Evolutionary conservation across 1,140 invertebrate genomes (phyloP), one percentile per base, ranked within the genome.

Genomic region (Camponotus pennsylvanicus): DNA sequence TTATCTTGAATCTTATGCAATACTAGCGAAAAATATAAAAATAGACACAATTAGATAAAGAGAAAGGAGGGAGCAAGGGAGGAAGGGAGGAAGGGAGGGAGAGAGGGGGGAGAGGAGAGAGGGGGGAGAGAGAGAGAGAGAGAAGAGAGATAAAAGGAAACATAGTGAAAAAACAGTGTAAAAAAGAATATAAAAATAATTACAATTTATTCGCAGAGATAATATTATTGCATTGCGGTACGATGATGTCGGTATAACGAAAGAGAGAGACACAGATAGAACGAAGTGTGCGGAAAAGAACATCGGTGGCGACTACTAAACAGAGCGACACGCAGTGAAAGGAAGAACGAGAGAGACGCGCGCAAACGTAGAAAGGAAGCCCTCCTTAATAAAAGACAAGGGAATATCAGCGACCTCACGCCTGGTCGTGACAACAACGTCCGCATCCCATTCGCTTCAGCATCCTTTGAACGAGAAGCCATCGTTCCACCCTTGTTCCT

Each of bases 381-480:
- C 76, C 75, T 79, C 64, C 75, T 79, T 86, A 85, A 85, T 64
- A 76, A 83, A 85, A 89, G 84, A 90, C 85, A 89, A 87, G 86
- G 70, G 86, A 82, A 90, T 85, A 90, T 90, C 88, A 89, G 88
- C 88, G 88, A 83, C 86, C 88, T 89, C 88, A 89, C 88, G 85
- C 88, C 88, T 89, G 79, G 63, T 78, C 77, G 89, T 86, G 89
- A 86, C 89, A 83, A 83, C 79, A 88, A 88, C 77, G 86, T 90
- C 61, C 89, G 83, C 86, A 82, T 84, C 89, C 86, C 78, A 88
- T 91, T 90, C 86, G 83, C 89, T 90, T 90, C 86, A 83, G 78
- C 87, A 80, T 92, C 85, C 90, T 91, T 90, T 90, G 91, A 92
- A 79, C 86, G 71, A 80, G 77, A 88, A 92, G 88, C 77, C 85